Evolutionary conservation across 2,888 invertebrate genomes (phyloP).

Genomic region (Tenthredo amoena): DNA sequence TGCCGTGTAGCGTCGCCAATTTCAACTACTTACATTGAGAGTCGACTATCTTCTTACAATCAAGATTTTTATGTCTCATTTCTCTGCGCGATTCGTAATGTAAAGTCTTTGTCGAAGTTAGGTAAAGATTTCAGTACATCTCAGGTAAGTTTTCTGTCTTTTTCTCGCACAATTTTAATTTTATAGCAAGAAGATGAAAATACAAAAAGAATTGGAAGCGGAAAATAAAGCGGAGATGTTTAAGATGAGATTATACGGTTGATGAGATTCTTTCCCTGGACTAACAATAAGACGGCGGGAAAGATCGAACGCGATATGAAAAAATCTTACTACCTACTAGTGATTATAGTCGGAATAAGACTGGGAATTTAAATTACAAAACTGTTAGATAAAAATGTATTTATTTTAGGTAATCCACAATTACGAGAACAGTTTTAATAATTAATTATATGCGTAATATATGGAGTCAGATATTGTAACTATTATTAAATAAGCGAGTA

Average conservation of each 20-base stretch:
- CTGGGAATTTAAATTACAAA: background rate
- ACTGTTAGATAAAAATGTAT: background rate
- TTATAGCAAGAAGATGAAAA: background rate
- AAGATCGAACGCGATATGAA: background rate
- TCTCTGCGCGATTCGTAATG: too few relatives aligned
- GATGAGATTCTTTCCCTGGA: background rate
- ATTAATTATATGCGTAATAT: background rate
- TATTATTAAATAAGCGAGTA: background rate
- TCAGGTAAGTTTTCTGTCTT: background rate
- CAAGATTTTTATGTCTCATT: too few relatives aligned
- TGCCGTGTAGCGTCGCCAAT: slow-evolving; percentile 4
- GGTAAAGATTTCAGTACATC: too few relatives aligned
- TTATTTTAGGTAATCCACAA: background rate
- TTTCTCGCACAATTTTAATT: background rate
- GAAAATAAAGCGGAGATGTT: background rate
- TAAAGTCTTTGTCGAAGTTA: too few relatives aligned
- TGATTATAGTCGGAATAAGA: background rate
- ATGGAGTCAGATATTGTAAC: background rate
- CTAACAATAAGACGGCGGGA: background rate
- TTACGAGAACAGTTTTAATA: background rate
- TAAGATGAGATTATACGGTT: background rate
- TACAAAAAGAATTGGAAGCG: background rate
- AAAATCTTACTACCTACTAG: background rate
- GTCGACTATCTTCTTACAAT: background rate
- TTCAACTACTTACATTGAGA: background rate